Base-by-base conservation (phyloP, 2,113 vertebrate species). In the Zosterops hypoxanthus region DNA sequence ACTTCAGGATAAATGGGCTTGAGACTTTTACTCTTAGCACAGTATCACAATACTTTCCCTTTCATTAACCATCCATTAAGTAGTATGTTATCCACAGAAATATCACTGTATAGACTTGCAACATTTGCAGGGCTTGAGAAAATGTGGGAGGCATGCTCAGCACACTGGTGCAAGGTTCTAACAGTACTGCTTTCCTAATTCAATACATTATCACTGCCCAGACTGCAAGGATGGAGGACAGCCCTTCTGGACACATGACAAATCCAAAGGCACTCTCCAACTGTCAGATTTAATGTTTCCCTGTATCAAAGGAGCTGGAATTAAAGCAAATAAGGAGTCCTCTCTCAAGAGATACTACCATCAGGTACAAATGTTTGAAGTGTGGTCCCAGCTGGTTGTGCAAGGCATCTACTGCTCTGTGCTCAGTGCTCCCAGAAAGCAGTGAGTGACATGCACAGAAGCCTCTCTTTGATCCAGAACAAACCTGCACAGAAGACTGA, bases 331-430 rank as follows among this genome's bases (percentile, higher is more conserved):
- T 0, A 0, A 78, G 39, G 12, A 49, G 7, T 52, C 41, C 31
- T 53, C 9, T 63, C 59, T 80, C 46, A 72, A 42, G 21, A 76
- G 44, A 60, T 20, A 42, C 11, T 10, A 44, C 29, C 12, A 19
- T 9, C 47, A 66, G 20, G 31, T 42, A 31, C 36, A 28, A 31
- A 36, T 15, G 18, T 22, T 39, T 22, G 39, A 68, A n/a, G 25
- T 0, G 0, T 15, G 9, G 19, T 24, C 61, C 26, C 55, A 78
- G 34, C 9, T 12, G 25, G 11, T 39, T 57, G 33, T 9, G 19
- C 41, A 39, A 71, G 44, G 21, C 55, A 5, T 11, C 6, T n/a
- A 12, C 14, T 1, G 2, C 7, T 56, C 36, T 0, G 0, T 22
- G 76, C 47, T 65, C 0, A 0, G 46, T 22, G 11, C 25, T 66